Evolutionary conservation across 1,140 invertebrate genomes (phyloP).

Genomic region (Drosophila oshimai): DNA sequence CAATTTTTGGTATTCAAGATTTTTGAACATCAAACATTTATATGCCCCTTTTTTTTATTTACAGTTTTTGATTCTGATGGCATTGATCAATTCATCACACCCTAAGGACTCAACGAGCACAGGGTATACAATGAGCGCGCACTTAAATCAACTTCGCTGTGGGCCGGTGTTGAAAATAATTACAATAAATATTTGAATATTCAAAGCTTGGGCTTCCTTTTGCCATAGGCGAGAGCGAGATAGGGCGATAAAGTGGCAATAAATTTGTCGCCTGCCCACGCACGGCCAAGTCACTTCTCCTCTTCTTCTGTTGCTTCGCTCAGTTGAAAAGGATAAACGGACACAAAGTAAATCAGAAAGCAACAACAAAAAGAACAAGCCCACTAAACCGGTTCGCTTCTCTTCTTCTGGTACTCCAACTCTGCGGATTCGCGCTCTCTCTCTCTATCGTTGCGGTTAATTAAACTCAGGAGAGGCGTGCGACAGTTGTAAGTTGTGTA

Average conservation of each 20-base stretch:
- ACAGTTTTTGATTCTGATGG: too few relatives aligned
- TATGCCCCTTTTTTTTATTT: too few relatives aligned
- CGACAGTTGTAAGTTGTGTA: constrained; percentile 47
- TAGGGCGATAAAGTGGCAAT: constrained; percentile 37
- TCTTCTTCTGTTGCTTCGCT: not conserved
- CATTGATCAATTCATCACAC: not conserved
- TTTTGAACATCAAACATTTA: too few relatives aligned
- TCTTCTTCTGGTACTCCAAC: constrained; percentile 15
- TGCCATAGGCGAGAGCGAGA: constrained; percentile 1
- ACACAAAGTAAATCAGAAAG: constrained; percentile 31
- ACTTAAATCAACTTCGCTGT: constrained; percentile 28
- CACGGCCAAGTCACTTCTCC: constrained; percentile 8
- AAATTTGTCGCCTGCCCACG: constrained; percentile 55
- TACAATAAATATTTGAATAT: constrained; percentile 51
- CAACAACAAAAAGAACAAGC: constrained; percentile 25
- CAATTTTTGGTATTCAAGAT: too few relatives aligned
- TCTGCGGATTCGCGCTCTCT: not conserved
- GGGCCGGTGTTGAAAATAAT: constrained; percentile 41
- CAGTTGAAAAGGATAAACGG: constrained; percentile 34
- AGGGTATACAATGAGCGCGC: constrained; percentile 21
- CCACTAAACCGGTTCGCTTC: constrained; percentile 34
- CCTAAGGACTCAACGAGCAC: not conserved
- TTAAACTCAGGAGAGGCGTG: constrained; percentile 37
- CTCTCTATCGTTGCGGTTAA: constrained; percentile 28
- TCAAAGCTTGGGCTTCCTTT: constrained; percentile 32